Evolutionary conservation across 2,797 vertebrate genomes (phyloP).

Genomic region (Mormyrops boulengeri): DNA sequence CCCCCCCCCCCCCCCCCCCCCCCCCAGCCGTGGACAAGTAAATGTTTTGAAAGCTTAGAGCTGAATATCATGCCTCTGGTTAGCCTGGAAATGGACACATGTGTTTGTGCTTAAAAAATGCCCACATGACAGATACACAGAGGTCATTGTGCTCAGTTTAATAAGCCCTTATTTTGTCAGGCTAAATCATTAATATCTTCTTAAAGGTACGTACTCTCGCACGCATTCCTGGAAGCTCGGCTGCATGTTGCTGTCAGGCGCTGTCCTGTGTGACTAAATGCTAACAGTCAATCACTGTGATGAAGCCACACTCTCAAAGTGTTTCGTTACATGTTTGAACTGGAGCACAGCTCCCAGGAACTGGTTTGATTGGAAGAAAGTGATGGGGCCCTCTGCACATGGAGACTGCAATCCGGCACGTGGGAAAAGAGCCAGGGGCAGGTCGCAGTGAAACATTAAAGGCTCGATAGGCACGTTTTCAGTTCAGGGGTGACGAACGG

Average conservation of each 20-base stretch:
- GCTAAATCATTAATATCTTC: not conserved
- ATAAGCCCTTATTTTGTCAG: constrained; percentile 3
- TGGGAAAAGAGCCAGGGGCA: not conserved
- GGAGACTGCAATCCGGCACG: not conserved
- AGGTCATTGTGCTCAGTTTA: constrained; percentile 6
- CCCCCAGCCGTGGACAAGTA: not conserved
- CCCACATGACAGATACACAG: constrained; percentile 1
- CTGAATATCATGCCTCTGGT: not conserved
- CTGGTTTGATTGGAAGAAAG: not conserved
- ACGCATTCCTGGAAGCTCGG: not conserved
- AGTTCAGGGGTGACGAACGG: not conserved
- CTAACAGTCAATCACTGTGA: not conserved
- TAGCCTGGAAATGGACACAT: not conserved
- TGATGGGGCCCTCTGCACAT: not conserved
- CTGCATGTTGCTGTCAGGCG: not conserved
- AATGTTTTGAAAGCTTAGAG: not conserved
- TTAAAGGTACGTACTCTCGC: not conserved
- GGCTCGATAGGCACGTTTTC: not conserved
- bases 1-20: constrained; percentile 18
- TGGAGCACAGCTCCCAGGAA: not conserved
- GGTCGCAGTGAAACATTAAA: not conserved
- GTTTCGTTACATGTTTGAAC: not conserved
- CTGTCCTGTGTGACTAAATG: not conserved
- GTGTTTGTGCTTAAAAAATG: not conserved
- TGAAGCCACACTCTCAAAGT: not conserved